These are phyloP conservation scores for Odobenus rosmarus DNA, from an alignment of 2,113 vertebrate species.

Conservation along the genomic window DNA sequence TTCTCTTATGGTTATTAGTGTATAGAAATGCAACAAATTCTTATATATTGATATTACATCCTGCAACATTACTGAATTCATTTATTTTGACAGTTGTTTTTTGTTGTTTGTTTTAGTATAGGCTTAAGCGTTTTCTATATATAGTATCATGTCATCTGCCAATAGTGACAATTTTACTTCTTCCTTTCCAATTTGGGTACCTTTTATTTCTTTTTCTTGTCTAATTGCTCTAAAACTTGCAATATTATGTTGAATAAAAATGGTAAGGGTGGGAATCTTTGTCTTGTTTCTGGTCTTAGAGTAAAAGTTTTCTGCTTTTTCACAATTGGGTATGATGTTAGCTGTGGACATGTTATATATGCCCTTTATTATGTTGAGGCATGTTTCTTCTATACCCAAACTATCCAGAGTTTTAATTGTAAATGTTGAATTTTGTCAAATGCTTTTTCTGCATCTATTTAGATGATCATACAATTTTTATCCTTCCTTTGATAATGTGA, in stretches of 20 bases:
- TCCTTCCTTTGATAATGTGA: background rate
- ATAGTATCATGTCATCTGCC: background rate
- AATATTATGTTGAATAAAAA: background rate
- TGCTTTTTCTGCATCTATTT: background rate
- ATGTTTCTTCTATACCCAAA: background rate
- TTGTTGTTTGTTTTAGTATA: background rate
- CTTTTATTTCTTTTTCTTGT: background rate
- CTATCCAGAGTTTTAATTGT: background rate
- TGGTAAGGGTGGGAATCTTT: background rate
- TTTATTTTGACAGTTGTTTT: background rate
- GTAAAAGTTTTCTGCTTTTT: background rate
- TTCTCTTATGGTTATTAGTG: background rate
- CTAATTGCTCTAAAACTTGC: background rate
- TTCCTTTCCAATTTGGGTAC: background rate
- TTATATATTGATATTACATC: background rate
- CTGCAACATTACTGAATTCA: background rate
- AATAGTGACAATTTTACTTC: background rate
- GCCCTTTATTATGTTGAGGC: background rate
- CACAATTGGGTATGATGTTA: background rate
- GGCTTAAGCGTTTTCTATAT: background rate
- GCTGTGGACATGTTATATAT: background rate
- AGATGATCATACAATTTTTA: background rate
- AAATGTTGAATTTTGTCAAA: background rate
- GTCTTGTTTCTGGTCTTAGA: background rate
- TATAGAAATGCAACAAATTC: background rate